phyloP scores from a whole-genome alignment of 2,797 vertebrate species.

The Gymnothorax javanicus region DNA sequence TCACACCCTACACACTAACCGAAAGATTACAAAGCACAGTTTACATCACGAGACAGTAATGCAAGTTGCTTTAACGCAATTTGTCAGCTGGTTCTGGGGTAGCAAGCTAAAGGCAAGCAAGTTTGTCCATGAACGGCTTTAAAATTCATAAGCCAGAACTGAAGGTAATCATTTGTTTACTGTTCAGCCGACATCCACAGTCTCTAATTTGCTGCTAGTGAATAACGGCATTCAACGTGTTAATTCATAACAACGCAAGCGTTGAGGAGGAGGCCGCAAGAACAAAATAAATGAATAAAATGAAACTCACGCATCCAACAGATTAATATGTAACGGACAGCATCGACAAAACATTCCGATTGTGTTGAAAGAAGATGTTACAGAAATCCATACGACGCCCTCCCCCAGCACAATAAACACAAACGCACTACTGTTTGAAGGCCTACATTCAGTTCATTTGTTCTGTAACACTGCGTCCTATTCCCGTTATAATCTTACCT shows the following conservation, averaged over 20 bases:
- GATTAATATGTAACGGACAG: background rate
- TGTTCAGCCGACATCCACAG: background rate
- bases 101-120: background rate
- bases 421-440: constrained; percentile 18
- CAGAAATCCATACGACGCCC: background rate
- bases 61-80: background rate
- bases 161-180: background rate
- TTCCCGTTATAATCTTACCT: constrained; percentile 56
- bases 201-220: background rate
- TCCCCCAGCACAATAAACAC: background rate
- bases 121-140: background rate
- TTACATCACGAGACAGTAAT: background rate
- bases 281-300: background rate
- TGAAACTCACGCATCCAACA: background rate
- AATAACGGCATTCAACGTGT: background rate
- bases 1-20: background rate
- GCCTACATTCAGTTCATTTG: constrained; percentile 13
- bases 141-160: background rate
- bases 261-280: background rate
- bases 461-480: background rate
- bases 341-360: background rate
- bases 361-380: background rate
- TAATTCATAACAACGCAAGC: background rate
- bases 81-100: background rate
- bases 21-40: background rate